Conservation (phyloP, 1,140 invertebrate species). For the Acromyrmex charruanus region DNA sequence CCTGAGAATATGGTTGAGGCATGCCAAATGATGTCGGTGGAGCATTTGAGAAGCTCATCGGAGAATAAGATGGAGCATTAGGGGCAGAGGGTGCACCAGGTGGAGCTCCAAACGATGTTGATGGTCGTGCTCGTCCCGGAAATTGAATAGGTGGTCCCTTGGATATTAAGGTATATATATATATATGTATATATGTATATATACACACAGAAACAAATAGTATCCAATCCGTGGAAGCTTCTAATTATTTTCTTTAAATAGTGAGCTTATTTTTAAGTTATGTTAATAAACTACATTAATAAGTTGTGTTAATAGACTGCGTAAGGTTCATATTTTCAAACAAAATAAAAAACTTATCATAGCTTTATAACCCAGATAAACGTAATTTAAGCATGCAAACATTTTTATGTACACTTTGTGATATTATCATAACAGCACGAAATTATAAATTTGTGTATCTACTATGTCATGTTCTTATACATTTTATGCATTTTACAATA, state of each 20-base stretch:
- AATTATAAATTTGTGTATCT: too few species aligned
- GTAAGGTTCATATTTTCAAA: neutral
- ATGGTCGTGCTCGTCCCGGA: slow-evolving; percentile 79
- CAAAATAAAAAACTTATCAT: neutral
- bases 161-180: slow-evolving; percentile 53
- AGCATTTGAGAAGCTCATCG: slow-evolving; percentile 73
- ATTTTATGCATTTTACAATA: too few species aligned
- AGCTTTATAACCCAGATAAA: neutral
- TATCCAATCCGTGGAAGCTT: neutral
- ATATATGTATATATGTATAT: slow-evolving; percentile 26
- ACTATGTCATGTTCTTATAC: too few species aligned
- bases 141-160: slow-evolving; percentile 83
- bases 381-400: too few species aligned
- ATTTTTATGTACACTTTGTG: too few species aligned
- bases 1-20: slow-evolving; percentile 78
- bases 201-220: slow-evolving; percentile 61
- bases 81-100: slow-evolving; percentile 83
- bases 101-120: slow-evolving; percentile 82
- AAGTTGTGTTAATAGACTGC: neutral
- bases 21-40: slow-evolving; percentile 80
- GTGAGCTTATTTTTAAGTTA: neutral
- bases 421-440: too few species aligned
- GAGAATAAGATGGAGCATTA: slow-evolving; percentile 73
- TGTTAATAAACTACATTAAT: neutral
- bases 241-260: slow-evolving; percentile 14